Evolutionary conservation across 2,888 invertebrate species (phyloP).

Genomic region (Onchidella celtica): DNA sequence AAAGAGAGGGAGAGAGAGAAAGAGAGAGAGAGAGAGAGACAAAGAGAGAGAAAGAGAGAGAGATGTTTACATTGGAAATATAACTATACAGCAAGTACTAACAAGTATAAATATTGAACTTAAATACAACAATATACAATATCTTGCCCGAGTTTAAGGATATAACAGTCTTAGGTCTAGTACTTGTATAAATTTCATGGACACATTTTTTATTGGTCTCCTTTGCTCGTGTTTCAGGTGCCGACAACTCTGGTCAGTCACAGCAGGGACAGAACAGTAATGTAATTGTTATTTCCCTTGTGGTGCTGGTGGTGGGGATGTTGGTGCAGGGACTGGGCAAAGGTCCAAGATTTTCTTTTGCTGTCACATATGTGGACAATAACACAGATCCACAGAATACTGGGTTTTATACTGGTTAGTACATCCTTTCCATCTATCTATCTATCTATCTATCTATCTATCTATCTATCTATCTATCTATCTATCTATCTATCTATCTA

Average conservation of each 20-base stretch:
- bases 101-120: too few relatives aligned
- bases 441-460: too few relatives aligned
- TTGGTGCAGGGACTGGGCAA: background rate
- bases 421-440: too few relatives aligned
- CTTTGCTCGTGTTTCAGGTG: background rate
- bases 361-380: constrained; percentile 15
- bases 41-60: background rate
- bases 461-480: too few relatives aligned
- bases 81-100: too few relatives aligned
- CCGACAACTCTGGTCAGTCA: too few relatives aligned
- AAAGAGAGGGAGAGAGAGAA: constrained; percentile 24
- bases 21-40: too few relatives aligned
- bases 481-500: too few relatives aligned
- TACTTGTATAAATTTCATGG: background rate
- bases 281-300: background rate
- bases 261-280: too few relatives aligned
- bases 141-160: too few relatives aligned
- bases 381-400: background rate
- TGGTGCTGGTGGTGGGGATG: background rate
- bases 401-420: background rate
- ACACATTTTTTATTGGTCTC: background rate
- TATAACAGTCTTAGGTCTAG: too few relatives aligned
- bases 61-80: background rate
- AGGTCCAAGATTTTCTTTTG: background rate
- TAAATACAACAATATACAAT: too few relatives aligned